Percentiles rank a stretch among this genome's conserved stretches.
phyloP scores from a whole-genome alignment of 2,113 vertebrate species.

The Willisornis vidua region DNA sequence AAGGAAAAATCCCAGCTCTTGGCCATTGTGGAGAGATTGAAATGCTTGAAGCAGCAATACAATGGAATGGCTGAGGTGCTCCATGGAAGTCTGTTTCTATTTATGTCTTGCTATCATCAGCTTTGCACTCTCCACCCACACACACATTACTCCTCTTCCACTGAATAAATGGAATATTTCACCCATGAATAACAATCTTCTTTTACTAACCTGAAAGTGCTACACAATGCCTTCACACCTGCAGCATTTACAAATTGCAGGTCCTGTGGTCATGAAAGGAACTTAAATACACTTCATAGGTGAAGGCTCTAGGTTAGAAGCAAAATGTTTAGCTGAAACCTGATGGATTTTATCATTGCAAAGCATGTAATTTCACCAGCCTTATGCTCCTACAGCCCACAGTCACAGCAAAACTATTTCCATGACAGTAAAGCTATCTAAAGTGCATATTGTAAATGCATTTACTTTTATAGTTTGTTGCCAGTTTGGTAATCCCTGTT shows the following conservation, averaged over 20 bases:
- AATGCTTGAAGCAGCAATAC: not conserved
- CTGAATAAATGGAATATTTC: slow-evolving; percentile 75
- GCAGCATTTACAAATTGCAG: slow-evolving; percentile 67
- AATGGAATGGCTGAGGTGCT: slow-evolving; percentile 61
- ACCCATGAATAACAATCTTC: slow-evolving; percentile 74
- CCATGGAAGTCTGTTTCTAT: slow-evolving; percentile 62
- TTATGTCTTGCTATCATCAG: slow-evolving; percentile 50
- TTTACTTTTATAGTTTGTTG: slow-evolving; percentile 62
- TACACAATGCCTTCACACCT: slow-evolving; percentile 71
- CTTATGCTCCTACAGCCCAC: slow-evolving; percentile 3
- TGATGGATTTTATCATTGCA: slow-evolving; percentile 50
- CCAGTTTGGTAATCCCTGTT: slow-evolving; percentile 66
- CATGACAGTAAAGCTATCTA: slow-evolving; percentile 63
- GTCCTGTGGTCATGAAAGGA: slow-evolving; percentile 57
- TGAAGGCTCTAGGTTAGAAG: slow-evolving; percentile 67
- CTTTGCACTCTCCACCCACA: slow-evolving; percentile 6
- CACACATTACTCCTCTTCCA: slow-evolving; percentile 29
- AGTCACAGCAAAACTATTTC: slow-evolving; percentile 63
- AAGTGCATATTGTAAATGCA: slow-evolving; percentile 70
- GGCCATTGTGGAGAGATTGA: slow-evolving; percentile 30
- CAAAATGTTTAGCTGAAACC: slow-evolving; percentile 58
- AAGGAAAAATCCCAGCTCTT: not conserved
- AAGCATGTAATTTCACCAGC: slow-evolving; percentile 38
- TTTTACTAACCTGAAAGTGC: slow-evolving; percentile 63
- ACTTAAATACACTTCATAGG: slow-evolving; percentile 70